These are phyloP conservation scores for Thymelicus lineola DNA, from an alignment of 2,888 invertebrate species.

Conservation along the genomic window DNA sequence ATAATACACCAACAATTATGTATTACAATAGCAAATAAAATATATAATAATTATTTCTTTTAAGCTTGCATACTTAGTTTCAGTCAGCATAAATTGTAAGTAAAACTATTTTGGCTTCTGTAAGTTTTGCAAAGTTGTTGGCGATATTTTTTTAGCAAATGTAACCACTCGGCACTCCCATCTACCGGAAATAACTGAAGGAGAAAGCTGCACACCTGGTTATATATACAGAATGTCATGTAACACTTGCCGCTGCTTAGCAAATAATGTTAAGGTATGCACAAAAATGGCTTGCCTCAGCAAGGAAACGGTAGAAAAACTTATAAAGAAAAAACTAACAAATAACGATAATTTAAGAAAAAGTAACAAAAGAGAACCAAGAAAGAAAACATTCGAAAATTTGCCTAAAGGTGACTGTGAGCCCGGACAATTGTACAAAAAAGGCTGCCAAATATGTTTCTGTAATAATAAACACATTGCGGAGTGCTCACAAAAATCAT, in stretches of 20 bases:
- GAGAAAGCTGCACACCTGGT: slow-evolving; percentile 57
- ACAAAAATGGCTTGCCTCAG: slow-evolving; percentile 66
- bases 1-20: too few relatives aligned
- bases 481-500: slow-evolving; percentile 47
- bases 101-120: too few relatives aligned
- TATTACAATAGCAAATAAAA: too few relatives aligned
- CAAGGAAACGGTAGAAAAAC: slow-evolving; percentile 12
- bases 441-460: slow-evolving; percentile 58
- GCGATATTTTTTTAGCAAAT: slow-evolving; percentile 34
- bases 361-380: not conserved
- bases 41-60: too few relatives aligned
- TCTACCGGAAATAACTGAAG: slow-evolving; percentile 57
- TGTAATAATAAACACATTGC: slow-evolving; percentile 51
- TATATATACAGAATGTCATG: slow-evolving; percentile 62
- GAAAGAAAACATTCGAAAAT: slow-evolving; percentile 34
- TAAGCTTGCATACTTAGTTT: too few relatives aligned
- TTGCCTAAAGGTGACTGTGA: slow-evolving; percentile 50
- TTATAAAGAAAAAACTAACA: slow-evolving; percentile 18
- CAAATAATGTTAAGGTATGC: slow-evolving; percentile 59
- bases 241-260: slow-evolving; percentile 65
- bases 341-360: not conserved
- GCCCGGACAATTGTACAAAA: slow-evolving; percentile 61
- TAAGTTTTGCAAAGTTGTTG: not conserved
- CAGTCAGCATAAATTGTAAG: too few relatives aligned
- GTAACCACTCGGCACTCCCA: slow-evolving; percentile 37